Percentiles rank a stretch among this genome's conserved stretches.
These are phyloP conservation scores for Drosophila vallismaia DNA, from an alignment of 2,888 invertebrate species.

Conservation along the genomic window DNA sequence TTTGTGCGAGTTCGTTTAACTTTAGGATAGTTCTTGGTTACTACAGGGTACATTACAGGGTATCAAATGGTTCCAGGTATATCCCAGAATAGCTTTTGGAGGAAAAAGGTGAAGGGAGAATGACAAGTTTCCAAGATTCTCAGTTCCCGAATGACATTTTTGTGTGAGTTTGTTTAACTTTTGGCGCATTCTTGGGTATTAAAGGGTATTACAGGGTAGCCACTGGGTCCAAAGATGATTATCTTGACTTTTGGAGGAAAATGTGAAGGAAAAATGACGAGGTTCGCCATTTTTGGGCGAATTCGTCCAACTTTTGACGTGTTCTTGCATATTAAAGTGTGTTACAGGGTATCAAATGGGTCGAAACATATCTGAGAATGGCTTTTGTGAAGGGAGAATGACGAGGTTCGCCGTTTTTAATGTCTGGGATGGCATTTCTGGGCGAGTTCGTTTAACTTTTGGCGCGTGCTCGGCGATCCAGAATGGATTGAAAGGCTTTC, in stretches of 20 bases:
- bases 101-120: too few species aligned
- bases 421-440: conserved; percentile 11
- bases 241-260: too few species aligned
- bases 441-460: conserved; percentile 45
- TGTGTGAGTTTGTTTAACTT: conserved; percentile 43
- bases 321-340: too few species aligned
- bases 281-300: conserved; percentile 7
- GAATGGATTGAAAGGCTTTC: background rate
- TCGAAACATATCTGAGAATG: background rate
- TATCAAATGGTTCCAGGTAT: background rate
- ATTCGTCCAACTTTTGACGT: conserved; percentile 42
- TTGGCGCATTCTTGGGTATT: background rate
- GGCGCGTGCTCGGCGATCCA: too few species aligned
- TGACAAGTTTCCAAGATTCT: too few species aligned
- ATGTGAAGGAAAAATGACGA: too few species aligned
- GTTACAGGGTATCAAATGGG: background rate
- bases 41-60: too few species aligned
- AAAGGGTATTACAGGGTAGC: background rate
- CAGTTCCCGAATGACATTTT: background rate
- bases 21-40: conserved; percentile 3
- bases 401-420: too few species aligned
- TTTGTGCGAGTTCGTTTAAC: conserved; percentile 43
- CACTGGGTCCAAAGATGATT: background rate
- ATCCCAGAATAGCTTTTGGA: too few species aligned
- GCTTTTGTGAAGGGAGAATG: too few species aligned